These are phyloP conservation scores for Xanthorhoe spadicearia DNA, from an alignment of 2,888 invertebrate species.

Conservation along the genomic window DNA sequence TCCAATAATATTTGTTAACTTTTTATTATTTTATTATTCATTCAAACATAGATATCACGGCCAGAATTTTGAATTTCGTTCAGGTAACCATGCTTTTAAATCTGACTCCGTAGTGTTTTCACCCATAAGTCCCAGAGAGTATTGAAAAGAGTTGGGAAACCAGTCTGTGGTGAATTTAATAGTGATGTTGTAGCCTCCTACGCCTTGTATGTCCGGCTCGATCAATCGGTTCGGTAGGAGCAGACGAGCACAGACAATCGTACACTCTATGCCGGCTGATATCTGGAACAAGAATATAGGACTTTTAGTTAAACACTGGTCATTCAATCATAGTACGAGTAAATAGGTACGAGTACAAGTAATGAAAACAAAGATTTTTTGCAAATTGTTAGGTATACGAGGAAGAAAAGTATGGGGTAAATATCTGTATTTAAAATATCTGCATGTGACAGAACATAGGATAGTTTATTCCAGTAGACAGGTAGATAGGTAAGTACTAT, in stretches of 20 bases:
- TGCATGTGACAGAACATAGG: no score
- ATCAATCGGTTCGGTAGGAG: slow-evolving; percentile 63
- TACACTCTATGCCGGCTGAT: slow-evolving; percentile 70
- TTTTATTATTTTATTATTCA: background rate
- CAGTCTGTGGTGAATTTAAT: slow-evolving; percentile 59
- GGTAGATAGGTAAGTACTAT: no score
- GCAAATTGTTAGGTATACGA: no score
- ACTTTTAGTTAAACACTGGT: no score
- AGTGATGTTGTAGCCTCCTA: slow-evolving; percentile 71
- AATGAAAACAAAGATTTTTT: no score
- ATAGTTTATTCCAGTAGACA: no score
- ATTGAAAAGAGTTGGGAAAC: slow-evolving; percentile 67
- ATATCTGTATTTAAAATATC: no score
- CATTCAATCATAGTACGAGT: background rate
- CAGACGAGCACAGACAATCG: slow-evolving; percentile 67
- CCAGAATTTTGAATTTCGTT: slow-evolving; percentile 44
- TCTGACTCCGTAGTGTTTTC: slow-evolving; percentile 57
- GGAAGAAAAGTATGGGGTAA: no score
- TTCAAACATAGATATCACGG: slow-evolving; percentile 41
- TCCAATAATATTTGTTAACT: no score
- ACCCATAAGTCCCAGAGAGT: slow-evolving; percentile 63
- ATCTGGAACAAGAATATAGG: slow-evolving; percentile 53
- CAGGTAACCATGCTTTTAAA: slow-evolving; percentile 50
- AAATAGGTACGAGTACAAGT: no score
- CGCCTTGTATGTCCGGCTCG: slow-evolving; percentile 57